Evolutionary conservation across 2,113 vertebrate genomes (phyloP).

Genomic region (Carassius gibelio): DNA sequence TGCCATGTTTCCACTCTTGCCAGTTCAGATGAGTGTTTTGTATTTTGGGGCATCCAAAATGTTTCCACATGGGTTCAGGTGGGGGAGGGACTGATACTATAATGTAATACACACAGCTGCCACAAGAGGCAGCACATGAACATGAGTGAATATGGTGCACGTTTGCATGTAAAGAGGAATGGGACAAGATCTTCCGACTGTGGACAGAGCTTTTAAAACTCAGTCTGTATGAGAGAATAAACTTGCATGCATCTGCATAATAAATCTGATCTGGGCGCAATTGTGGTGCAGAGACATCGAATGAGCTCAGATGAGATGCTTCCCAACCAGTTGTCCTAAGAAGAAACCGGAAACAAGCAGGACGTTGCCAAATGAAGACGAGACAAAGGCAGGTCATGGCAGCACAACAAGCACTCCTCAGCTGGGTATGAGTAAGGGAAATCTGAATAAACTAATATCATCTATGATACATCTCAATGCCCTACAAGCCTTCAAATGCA

Average conservation of each 20-base stretch:
- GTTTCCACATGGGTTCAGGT: slow-evolving; percentile 1
- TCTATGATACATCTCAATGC: background rate
- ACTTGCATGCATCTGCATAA: too few species aligned
- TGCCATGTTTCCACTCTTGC: background rate
- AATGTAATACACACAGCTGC: background rate
- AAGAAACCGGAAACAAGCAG: slow-evolving; percentile 39
- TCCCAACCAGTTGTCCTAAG: background rate
- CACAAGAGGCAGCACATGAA: slow-evolving; percentile 17
- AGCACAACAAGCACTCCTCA: background rate
- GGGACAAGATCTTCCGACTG: background rate
- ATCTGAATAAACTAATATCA: background rate
- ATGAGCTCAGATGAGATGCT: slow-evolving; percentile 26
- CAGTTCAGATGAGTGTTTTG: background rate
- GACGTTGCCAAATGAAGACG: slow-evolving; percentile 36
- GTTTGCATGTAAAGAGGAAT: background rate
- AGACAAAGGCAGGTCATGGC: background rate
- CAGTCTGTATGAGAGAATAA: background rate
- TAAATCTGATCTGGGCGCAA: background rate
- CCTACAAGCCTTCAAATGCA: background rate
- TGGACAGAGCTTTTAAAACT: background rate
- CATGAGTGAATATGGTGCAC: background rate
- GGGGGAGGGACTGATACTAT: background rate
- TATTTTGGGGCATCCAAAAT: background rate
- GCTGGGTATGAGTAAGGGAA: background rate
- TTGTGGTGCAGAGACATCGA: background rate